A percentile compares a stretch with the other conserved stretches of the same genome.
These are phyloP conservation scores for Casuarius casuarius DNA, from an alignment of 2,113 vertebrate genomes.

Conservation along the genomic window DNA sequence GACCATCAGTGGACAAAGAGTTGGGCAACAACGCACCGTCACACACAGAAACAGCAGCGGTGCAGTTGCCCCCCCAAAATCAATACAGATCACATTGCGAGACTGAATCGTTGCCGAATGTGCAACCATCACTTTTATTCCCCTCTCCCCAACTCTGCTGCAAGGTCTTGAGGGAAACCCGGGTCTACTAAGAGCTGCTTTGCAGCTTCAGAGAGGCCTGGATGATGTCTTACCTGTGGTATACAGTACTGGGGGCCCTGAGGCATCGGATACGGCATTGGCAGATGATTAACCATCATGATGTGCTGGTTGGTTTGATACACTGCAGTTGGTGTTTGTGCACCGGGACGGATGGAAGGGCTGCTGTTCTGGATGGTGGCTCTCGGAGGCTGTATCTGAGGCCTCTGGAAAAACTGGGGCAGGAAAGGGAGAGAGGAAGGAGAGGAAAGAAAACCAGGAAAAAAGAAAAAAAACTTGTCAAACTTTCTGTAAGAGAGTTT, in stretches of 20 bases:
- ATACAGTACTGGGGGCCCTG: conserved; percentile 98
- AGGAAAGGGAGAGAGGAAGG: background rate
- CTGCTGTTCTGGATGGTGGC: conserved; percentile 90
- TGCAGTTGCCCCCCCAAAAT: background rate
- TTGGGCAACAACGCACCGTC: background rate
- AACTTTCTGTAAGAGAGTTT: background rate
- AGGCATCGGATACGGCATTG: conserved; percentile 92
- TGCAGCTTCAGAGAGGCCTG: background rate
- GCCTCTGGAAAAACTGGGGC: conserved; percentile 93
- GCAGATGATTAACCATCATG: conserved; percentile 95
- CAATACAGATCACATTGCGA: background rate
- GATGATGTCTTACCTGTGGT: conserved; percentile 81
- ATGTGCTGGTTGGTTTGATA: conserved; percentile 94
- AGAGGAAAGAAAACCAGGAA: background rate
- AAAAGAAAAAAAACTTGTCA: background rate
- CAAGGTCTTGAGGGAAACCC: background rate
- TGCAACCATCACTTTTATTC: background rate
- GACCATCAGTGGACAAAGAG: background rate
- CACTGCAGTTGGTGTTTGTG: conserved; percentile 90
- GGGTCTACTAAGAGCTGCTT: fast-evolving
- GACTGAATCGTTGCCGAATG: background rate
- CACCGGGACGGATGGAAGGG: conserved; percentile 90
- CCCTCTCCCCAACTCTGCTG: background rate
- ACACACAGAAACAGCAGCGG: background rate
- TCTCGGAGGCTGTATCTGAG: conserved; percentile 93